phyloP scores from a whole-genome alignment of 2,797 vertebrate species.

The Hemitrygon akajei region DNA sequence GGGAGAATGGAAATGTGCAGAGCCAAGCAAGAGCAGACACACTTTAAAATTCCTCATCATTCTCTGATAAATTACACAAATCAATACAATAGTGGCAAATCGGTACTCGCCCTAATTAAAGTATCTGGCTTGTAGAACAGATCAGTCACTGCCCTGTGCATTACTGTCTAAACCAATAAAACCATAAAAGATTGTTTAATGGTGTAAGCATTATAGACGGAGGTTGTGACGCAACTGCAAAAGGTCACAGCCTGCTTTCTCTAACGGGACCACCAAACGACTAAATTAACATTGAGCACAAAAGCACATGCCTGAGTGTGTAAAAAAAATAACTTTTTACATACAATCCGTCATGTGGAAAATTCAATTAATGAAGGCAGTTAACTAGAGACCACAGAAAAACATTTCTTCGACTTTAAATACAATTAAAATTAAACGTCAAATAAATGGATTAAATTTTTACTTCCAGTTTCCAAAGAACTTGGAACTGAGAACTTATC shows the following conservation, averaged over 20 bases:
- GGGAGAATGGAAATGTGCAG: conserved; percentile 38
- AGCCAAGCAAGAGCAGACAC: conserved; percentile 42
- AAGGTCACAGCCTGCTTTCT: conserved; percentile 51
- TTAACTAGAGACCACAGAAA: background rate
- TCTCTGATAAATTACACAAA: conserved; percentile 65
- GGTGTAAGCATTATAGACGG: conserved; percentile 48
- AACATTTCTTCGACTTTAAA: background rate
- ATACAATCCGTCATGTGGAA: background rate
- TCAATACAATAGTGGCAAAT: conserved; percentile 67
- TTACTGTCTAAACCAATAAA: conserved; percentile 69
- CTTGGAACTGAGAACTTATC: background rate
- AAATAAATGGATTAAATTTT: background rate
- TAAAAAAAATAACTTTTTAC: conserved; percentile 48
- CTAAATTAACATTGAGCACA: conserved; percentile 64
- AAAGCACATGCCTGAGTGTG: conserved; percentile 51
- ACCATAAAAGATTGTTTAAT: conserved; percentile 65
- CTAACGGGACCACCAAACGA: conserved; percentile 53
- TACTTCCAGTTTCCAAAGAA: background rate
- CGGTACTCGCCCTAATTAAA: conserved; percentile 63
- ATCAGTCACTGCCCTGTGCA: conserved; percentile 60
- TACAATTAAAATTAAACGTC: too few relatives aligned
- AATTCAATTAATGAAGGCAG: background rate
- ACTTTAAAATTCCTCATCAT: conserved; percentile 49
- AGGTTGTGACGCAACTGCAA: conserved; percentile 49
- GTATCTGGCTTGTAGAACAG: conserved; percentile 64